Base-by-base conservation (phyloP, 2,888 invertebrate genomes). In the Thereva unica region DNA sequence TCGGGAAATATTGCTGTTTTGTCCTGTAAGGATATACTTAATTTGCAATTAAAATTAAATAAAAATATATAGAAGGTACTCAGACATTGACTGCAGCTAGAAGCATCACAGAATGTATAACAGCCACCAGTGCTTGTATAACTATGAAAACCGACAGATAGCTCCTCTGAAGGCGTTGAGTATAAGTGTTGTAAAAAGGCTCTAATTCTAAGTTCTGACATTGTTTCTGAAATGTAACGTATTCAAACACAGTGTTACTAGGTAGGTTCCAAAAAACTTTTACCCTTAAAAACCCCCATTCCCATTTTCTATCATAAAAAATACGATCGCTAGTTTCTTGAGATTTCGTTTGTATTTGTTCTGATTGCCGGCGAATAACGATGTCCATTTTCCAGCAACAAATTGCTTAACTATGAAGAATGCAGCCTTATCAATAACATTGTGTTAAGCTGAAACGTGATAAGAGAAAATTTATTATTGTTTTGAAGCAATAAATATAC, bases 71-170 rank as follows among this genome's bases (percentile, higher is more conserved):
- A 38, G 12, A 23, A 42, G 8, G 44, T 59, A 45, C 44, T 56
- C 65, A 71, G 68, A 76, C 75, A 68, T 78, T 75, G 66, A 86
- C 85, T 71, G 82, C 83, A 64, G 81, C 74, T 56, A 87, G 74
- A 69, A 90, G 83, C 70, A 86, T 76, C 67, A 84, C 74, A 47
- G 86, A 84, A 75, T 92, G 91, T 1, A 83, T 79, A 4, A 85
- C 79, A 49, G 88, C 87, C 61, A 92, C 85, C 44, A 87, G 76
- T 65, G 87, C 82, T 75, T 91, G 86, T 56, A 92, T 82, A 34
- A 89, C 83, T 70, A 92, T 84, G 79, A 90, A 92, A 67, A 92
- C 85, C 69, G 89, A 88, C 70, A 92, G 87, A 72, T 91, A 89
- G 61, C 90, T 90, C 79, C 90, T 87, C 75, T 89, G 89, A 68